phyloP scores from a whole-genome alignment of 2,888 invertebrate species.

The Frankliniella intonsa region DNA sequence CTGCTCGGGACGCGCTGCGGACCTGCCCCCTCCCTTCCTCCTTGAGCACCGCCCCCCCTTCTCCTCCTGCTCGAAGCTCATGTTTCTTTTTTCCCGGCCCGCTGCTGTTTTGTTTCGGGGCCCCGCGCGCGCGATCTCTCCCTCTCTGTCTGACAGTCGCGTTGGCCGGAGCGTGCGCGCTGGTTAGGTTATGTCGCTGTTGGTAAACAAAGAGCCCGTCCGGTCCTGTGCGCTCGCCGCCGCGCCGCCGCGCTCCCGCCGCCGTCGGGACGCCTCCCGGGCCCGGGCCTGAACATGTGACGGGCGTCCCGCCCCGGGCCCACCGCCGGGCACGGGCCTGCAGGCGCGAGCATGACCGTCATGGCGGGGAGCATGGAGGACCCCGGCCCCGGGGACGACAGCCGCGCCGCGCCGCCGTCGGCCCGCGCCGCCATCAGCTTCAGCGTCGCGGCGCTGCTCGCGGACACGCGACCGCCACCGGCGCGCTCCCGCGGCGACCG shows the following conservation, averaged over 20 bases:
- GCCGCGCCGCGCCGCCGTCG: slow-evolving; percentile 32
- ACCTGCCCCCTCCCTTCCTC: not conserved
- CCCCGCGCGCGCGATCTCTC: not conserved
- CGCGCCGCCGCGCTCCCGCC: slow-evolving; percentile 35
- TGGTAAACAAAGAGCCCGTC: slow-evolving; percentile 24
- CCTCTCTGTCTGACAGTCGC: slow-evolving; percentile 1
- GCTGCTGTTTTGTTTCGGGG: slow-evolving; percentile 3
- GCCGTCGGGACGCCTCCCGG: not conserved
- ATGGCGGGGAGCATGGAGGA: slow-evolving; percentile 49
- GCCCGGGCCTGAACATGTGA: too few relatives aligned
- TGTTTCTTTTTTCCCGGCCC: not conserved
- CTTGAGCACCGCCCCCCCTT: not conserved
- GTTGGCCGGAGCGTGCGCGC: not conserved
- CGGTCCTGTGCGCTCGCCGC: slow-evolving; percentile 39
- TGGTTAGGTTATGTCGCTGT: slow-evolving; percentile 20
- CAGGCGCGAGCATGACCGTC: slow-evolving; percentile 33
- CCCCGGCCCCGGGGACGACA: slow-evolving; percentile 46
- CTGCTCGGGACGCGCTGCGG: slow-evolving; percentile 19
- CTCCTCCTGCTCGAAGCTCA: not conserved
- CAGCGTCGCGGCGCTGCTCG: slow-evolving; percentile 81
- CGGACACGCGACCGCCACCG: slow-evolving; percentile 65
- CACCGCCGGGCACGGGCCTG: slow-evolving; percentile 30
- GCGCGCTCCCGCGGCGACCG: slow-evolving; percentile 78
- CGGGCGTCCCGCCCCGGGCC: slow-evolving; percentile 29
- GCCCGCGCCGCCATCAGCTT: slow-evolving; percentile 57